phyloP scores from a whole-genome alignment of 2,113 vertebrate genomes.

The Pachyramphus minor region DNA sequence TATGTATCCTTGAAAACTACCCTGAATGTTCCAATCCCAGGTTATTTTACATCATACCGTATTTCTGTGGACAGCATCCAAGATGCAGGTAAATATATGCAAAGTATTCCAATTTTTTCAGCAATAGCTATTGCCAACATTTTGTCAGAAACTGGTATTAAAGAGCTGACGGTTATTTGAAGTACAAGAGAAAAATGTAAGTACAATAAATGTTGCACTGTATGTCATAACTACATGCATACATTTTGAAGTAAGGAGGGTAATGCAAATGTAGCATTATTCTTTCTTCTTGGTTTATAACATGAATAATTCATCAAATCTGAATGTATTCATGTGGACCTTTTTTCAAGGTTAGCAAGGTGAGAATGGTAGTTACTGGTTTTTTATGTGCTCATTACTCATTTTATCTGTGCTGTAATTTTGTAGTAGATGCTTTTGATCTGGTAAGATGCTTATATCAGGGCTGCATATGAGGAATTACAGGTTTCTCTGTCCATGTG shows the following conservation, averaged over 20 bases:
- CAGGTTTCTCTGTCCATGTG: background rate
- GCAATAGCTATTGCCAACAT: background rate
- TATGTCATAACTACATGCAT: background rate
- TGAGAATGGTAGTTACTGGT: background rate
- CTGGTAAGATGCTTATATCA: background rate
- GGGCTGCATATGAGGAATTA: background rate
- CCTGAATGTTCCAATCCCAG: constrained; percentile 95
- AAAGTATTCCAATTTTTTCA: background rate
- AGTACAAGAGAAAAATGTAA: background rate
- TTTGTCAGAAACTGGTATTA: background rate
- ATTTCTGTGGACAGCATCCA: constrained; percentile 98
- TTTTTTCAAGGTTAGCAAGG: background rate
- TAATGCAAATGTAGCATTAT: background rate
- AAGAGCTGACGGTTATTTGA: background rate
- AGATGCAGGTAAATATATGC: constrained; percentile 85
- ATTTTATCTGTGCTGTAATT: background rate
- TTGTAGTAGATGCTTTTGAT: background rate
- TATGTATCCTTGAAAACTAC: constrained; percentile 96
- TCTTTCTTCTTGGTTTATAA: background rate
- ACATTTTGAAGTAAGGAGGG: background rate
- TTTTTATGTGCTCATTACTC: background rate
- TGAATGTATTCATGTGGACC: background rate
- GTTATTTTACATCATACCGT: constrained; percentile 97
- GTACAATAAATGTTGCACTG: background rate
- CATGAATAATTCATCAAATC: background rate